Conservation (phyloP, 2,113 vertebrate species). For the Oncorhynchus keta region DNA sequence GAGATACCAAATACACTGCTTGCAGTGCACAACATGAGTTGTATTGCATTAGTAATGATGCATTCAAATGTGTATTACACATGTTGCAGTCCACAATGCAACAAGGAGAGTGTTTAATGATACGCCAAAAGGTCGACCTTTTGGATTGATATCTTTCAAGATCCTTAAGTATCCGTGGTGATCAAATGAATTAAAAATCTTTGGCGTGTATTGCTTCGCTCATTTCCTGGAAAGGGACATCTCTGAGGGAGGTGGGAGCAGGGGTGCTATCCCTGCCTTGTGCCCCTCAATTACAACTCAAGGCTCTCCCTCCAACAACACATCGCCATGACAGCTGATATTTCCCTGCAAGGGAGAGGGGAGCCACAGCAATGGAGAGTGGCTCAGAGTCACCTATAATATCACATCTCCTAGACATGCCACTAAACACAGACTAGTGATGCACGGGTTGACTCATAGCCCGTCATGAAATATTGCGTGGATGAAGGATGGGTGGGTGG, state of each 20-base stretch:
- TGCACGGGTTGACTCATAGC: too few species aligned
- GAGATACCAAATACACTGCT: neutral
- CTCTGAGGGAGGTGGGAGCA: constrained; percentile 6
- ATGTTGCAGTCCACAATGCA: neutral
- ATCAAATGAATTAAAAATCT: constrained; percentile 13
- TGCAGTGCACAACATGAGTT: neutral
- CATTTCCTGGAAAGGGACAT: constrained; percentile 31
- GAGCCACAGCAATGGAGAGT: constrained; percentile 18
- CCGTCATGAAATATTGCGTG: too few species aligned
- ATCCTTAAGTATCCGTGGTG: neutral
- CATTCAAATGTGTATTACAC: neutral
- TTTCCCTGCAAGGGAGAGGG: constrained; percentile 25
- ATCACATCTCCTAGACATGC: neutral
- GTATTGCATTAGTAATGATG: neutral
- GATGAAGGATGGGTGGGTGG: too few species aligned
- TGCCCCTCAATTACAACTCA: constrained; percentile 34
- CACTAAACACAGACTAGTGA: too few species aligned
- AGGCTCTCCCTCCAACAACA: constrained; percentile 27
- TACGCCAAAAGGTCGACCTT: neutral
- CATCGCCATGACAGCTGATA: constrained; percentile 33
- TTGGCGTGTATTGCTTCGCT: constrained; percentile 6
- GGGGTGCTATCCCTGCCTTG: constrained; percentile 23
- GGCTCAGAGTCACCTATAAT: constrained; percentile 11
- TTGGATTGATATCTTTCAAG: neutral
- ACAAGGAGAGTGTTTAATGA: neutral